Percentiles rank a stretch among this genome's conserved stretches.
phyloP scores from a whole-genome alignment of 2,113 vertebrate genomes.

The Brachyhypopomus occidentalis region DNA sequence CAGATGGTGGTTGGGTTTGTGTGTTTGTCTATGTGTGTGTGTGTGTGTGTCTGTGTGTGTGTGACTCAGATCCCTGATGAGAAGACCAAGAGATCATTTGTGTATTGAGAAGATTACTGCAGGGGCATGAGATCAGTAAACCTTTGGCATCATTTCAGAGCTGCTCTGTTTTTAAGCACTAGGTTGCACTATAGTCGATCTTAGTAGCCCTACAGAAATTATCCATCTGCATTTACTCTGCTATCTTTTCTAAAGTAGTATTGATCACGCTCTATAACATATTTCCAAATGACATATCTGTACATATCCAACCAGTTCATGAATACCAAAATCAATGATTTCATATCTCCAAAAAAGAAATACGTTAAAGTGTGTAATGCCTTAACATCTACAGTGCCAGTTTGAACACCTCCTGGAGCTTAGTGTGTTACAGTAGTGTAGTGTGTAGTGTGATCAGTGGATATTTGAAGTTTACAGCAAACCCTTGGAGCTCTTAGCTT shows the following conservation, averaged over 20 bases:
- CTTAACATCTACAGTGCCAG: background rate
- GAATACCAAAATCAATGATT: conserved; percentile 1
- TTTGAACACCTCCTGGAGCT: background rate
- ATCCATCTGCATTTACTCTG: conserved; percentile 4
- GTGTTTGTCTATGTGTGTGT: conserved; percentile 30
- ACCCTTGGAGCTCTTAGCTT: background rate
- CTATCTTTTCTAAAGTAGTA: background rate
- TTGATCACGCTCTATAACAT: background rate
- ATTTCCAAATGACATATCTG: background rate
- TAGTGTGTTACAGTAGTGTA: too few relatives aligned
- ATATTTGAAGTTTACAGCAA: background rate
- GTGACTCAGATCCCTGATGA: conserved; percentile 40
- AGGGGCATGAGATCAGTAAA: conserved; percentile 34
- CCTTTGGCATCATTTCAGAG: conserved; percentile 21
- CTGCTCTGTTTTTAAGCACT: background rate
- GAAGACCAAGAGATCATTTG: conserved; percentile 48
- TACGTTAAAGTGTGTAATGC: background rate
- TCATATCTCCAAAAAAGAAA: conserved; percentile 1
- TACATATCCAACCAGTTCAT: background rate
- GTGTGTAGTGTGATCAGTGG: background rate
- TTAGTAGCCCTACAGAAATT: background rate
- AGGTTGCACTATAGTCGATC: conserved; percentile 1
- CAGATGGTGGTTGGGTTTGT: conserved; percentile 54
- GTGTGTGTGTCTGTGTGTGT: conserved; percentile 20
- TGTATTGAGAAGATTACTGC: conserved; percentile 49